Conservation (phyloP, 2,888 invertebrate species). For the Cepaea hortensis region DNA sequence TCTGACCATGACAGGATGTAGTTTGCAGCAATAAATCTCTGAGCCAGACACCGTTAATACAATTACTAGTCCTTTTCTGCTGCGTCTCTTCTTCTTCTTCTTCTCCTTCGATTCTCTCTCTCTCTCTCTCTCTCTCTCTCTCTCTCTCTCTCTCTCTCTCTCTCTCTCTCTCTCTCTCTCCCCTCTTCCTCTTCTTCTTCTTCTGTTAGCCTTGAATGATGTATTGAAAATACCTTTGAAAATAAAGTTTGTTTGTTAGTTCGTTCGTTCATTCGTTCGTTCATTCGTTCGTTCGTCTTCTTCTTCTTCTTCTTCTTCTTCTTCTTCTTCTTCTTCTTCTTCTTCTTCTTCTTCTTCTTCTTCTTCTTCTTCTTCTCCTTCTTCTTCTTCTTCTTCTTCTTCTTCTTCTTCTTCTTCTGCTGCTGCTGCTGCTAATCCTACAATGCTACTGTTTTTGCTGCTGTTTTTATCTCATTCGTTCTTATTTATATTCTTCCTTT, state of each 20-base stretch:
- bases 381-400: no score
- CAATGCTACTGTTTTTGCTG: not conserved
- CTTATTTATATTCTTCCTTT: not conserved
- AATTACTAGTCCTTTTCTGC: not conserved
- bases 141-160: not conserved
- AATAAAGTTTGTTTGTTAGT: no score
- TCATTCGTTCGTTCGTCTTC: no score
- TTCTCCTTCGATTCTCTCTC: not conserved
- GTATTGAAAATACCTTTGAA: not conserved
- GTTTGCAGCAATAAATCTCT: no score
- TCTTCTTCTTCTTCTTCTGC: not conserved
- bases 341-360: not conserved
- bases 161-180: not conserved
- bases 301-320: not conserved
- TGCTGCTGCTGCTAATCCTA: not conserved
- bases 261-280: no score
- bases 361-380: no score
- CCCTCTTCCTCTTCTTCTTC: not conserved
- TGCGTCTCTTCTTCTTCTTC: not conserved
- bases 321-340: not conserved
- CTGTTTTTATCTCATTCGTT: not conserved
- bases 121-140: not conserved
- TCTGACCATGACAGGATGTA: no score
- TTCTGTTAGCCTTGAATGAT: not conserved
- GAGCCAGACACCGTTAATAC: not conserved